Percentiles rank a stretch among this genome's conserved stretches.
Conservation (phyloP, 2,888 invertebrate genomes). For the Boloria euphrosyne region DNA sequence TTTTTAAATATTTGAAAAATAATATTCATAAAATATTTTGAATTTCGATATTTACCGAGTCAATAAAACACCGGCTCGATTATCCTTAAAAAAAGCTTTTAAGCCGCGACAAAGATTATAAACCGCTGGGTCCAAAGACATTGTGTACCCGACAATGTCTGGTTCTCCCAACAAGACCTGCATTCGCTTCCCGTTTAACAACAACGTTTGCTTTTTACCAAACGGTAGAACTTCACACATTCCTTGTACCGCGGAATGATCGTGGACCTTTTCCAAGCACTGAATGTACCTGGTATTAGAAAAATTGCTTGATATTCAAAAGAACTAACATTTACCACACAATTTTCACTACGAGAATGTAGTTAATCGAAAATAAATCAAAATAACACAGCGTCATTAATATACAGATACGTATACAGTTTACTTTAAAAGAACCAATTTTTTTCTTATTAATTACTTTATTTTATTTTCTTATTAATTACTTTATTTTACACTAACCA, state of each 20-base stretch:
- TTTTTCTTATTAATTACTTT: constrained; percentile 10
- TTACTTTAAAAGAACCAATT: too few relatives aligned
- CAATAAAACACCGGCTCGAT: constrained; percentile 77
- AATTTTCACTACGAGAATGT: not conserved
- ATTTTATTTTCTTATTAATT: too few relatives aligned
- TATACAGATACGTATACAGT: too few relatives aligned
- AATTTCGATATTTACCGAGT: constrained; percentile 55
- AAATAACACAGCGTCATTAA: not conserved
- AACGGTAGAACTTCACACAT: constrained; percentile 75
- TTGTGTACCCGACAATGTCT: constrained; percentile 74
- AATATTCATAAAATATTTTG: not conserved
- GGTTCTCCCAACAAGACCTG: constrained; percentile 71
- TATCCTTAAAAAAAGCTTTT: constrained; percentile 79
- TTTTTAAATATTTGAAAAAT: too few relatives aligned
- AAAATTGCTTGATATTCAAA: too few relatives aligned
- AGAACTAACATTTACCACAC: too few relatives aligned
- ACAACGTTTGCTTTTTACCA: constrained; percentile 68
- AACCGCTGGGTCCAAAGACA: constrained; percentile 71
- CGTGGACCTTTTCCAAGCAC: constrained; percentile 71
- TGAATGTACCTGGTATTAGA: constrained; percentile 61
- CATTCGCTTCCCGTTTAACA: constrained; percentile 70
- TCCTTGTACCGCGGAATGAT: constrained; percentile 73
- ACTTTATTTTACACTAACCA: too few relatives aligned
- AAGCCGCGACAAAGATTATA: constrained; percentile 80
- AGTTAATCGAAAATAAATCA: not conserved